Evolutionary conservation across 1,140 invertebrate genomes (phyloP).

Genomic region (Zaprionus gabonicus): DNA sequence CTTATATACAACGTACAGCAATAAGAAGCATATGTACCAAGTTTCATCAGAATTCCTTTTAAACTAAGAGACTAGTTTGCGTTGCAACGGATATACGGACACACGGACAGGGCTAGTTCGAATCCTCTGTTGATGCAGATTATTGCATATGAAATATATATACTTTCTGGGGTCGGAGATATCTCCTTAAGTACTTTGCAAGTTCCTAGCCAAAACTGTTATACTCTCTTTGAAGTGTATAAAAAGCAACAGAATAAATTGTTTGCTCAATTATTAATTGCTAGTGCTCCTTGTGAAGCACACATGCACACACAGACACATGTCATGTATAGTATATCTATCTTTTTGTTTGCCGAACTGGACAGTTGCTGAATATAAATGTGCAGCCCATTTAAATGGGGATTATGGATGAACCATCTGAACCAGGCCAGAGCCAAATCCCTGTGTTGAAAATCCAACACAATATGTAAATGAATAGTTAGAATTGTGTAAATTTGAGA

Average conservation of each 20-base stretch:
- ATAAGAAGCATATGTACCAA: too few relatives aligned
- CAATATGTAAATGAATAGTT: background rate
- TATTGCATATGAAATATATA: too few relatives aligned
- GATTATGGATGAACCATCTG: background rate
- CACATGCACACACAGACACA: background rate
- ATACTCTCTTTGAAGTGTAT: too few relatives aligned
- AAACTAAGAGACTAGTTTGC: too few relatives aligned
- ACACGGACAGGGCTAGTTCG: too few relatives aligned
- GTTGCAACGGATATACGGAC: background rate
- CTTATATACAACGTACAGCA: too few relatives aligned
- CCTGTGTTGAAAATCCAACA: background rate
- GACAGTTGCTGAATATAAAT: background rate
- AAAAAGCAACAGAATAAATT: conserved; percentile 7
- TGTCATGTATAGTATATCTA: conserved; percentile 2
- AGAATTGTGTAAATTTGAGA: background rate
- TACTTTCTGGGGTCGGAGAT: too few relatives aligned
- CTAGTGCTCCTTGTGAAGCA: background rate
- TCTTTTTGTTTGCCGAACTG: conserved; percentile 4
- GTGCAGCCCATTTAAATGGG: background rate
- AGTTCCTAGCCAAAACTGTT: too few relatives aligned
- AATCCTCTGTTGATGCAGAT: too few relatives aligned
- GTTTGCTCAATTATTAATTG: conserved; percentile 35
- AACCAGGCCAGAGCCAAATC: background rate
- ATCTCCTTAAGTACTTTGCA: too few relatives aligned
- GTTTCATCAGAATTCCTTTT: background rate